Evolutionary conservation across 2,888 invertebrate genomes (phyloP), one percentile per base, ranked within the genome.

Genomic region (Raillietiella orientalis): DNA sequence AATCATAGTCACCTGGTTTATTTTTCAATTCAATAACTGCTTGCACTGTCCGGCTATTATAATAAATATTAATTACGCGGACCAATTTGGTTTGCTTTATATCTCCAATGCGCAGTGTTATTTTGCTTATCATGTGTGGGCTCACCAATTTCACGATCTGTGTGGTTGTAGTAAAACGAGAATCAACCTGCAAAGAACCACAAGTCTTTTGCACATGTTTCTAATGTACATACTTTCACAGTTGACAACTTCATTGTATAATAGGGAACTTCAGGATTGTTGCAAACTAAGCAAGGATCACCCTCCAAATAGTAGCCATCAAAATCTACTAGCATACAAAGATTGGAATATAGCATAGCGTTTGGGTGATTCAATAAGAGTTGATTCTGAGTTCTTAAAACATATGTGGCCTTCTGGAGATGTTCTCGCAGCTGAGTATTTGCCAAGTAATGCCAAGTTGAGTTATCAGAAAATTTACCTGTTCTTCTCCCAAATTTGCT

Each of bases 51-150:
- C 87, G 61, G 45, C 87, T 87, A 46, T 87, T 90, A 52, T 93
- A 93, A 49, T 77, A 90, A 37, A 93, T 71, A 47, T 79, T 82
- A 40, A 93, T 69, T 2, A 75, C 72, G 32, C 82, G 62, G 28
- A 90, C 84, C 84, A 90, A 90, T 55, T 93, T 87, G 28, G 75
- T 75, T 31, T 87, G 61, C 46, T 93, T 93, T 34, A 93, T 56
- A 46, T 96, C 93, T 5, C 75, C 74, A 39, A 93, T 74, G 29
- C 84, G 64, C 21, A 93, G 58, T 19, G 71, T 71, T 36, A 93
- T 74, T 41, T 79, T 72, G 38, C 79, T 75, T 35, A 93, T 84
- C 37, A 75, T 84, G 45, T 90, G 82, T 41, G 82, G 82, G 36
- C 77, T 77, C 21, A 82, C 66, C 34, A 96, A 53, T 49, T 93